A percentile compares a stretch with the other conserved stretches of the same genome.
Evolutionary conservation across 2,888 invertebrate genomes (phyloP).

Genomic region (Pollenia amentaria): DNA sequence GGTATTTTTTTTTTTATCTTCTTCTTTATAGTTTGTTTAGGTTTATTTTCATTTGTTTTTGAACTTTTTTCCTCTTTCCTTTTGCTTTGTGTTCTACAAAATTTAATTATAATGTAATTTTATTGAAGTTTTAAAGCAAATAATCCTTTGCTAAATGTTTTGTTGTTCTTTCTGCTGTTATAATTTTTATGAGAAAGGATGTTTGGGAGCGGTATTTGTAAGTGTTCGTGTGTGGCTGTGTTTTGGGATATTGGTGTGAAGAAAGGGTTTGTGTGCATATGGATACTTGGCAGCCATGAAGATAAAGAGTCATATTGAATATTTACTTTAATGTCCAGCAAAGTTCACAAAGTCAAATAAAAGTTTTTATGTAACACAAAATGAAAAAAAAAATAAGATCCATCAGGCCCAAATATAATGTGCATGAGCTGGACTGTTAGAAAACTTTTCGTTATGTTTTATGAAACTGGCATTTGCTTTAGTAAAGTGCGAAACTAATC

Average conservation of each 20-base stretch:
- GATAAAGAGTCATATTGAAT: constrained; percentile 55
- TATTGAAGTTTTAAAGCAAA: constrained; percentile 64
- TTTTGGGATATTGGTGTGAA: background rate
- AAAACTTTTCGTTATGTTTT: no score
- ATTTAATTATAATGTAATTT: constrained; percentile 72
- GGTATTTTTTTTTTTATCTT: constrained; percentile 4
- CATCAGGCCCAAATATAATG: no score
- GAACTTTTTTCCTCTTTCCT: background rate
- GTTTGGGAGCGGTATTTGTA: no score
- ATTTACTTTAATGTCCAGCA: constrained; percentile 67
- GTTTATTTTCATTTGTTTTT: constrained; percentile 21
- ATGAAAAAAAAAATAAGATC: no score
- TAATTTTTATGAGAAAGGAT: background rate
- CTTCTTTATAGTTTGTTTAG: background rate
- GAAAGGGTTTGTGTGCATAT: constrained; percentile 14
- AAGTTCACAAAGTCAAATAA: constrained; percentile 67
- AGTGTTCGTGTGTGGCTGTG: background rate
- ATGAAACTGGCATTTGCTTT: no score
- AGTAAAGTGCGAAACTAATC: no score
- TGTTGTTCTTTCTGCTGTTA: constrained; percentile 8
- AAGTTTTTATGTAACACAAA: background rate
- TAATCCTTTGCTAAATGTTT: constrained; percentile 64
- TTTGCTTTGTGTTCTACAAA: constrained; percentile 59
- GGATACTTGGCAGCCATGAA: constrained; percentile 22
- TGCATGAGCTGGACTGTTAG: no score